Evolutionary conservation across 2,797 vertebrate genomes (phyloP).

Genomic region (Hypotaenidia philippensis): DNA sequence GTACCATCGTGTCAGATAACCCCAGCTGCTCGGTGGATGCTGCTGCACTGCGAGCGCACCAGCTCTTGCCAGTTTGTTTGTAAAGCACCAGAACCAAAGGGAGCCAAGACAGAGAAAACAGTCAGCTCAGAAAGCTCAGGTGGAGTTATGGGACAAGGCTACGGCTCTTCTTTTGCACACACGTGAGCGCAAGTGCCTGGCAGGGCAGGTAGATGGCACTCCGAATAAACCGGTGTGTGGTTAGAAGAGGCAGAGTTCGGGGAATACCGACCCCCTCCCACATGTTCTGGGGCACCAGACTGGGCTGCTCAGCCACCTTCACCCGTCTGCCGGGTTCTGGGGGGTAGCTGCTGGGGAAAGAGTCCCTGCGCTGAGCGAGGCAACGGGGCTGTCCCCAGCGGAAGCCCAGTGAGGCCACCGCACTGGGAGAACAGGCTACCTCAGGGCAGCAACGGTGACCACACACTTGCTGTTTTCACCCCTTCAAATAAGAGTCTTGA

Average conservation of each 20-base stretch:
- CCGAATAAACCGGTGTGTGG: background rate
- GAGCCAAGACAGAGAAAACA: background rate
- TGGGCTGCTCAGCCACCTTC: background rate
- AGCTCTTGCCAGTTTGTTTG: background rate
- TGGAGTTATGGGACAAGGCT: background rate
- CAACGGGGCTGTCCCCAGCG: background rate
- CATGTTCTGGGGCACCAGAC: background rate
- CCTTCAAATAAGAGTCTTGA: background rate
- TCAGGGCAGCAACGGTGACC: background rate
- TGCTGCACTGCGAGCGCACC: background rate
- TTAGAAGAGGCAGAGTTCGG: background rate
- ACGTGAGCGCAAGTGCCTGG: constrained; percentile 14
- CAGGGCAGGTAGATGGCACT: constrained; percentile 67
- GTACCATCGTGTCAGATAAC: background rate
- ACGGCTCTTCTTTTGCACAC: background rate
- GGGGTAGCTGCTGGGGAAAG: background rate
- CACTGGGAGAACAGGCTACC: background rate
- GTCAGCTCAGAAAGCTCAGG: background rate
- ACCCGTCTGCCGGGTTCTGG: background rate
- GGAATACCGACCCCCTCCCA: background rate
- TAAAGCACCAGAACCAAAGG: background rate
- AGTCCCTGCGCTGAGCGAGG: background rate
- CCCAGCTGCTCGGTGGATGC: accelerated
- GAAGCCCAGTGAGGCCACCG: accelerated
- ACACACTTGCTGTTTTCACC: background rate